Percentiles rank a stretch among this genome's conserved stretches.
Conservation (phyloP, 1,140 invertebrate species). For the Orchesella cincta region DNA sequence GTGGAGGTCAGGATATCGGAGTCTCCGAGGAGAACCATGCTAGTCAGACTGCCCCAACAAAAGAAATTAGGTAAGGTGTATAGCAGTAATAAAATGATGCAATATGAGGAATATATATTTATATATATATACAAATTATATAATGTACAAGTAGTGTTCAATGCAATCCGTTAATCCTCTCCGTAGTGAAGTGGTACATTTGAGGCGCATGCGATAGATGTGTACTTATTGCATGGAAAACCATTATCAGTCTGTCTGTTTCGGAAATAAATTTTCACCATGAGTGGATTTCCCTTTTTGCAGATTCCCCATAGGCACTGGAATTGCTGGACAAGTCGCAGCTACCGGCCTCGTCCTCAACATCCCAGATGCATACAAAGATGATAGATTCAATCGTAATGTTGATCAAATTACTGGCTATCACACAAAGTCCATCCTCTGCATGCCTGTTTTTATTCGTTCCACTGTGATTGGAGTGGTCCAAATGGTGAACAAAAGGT, state of each 20-base stretch:
- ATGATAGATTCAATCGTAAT: slow-evolving; percentile 75
- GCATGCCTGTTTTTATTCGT: slow-evolving; percentile 81
- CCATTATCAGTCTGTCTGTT: too few species aligned
- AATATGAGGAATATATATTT: too few species aligned
- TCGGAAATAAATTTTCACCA: too few species aligned
- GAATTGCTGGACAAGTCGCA: slow-evolving; percentile 68
- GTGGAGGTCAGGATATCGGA: slow-evolving; percentile 31
- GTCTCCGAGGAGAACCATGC: not conserved
- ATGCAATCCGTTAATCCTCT: too few species aligned
- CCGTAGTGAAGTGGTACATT: slow-evolving; percentile 45
- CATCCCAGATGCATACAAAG: slow-evolving; percentile 76
- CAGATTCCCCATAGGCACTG: slow-evolving; percentile 66
- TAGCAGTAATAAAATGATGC: too few species aligned
- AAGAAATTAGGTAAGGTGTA: slow-evolving; percentile 52
- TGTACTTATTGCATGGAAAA: too few species aligned
- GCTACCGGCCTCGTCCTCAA: slow-evolving; percentile 74
- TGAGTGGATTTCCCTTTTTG: not conserved
- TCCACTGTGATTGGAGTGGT: slow-evolving; percentile 75
- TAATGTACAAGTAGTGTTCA: too few species aligned
- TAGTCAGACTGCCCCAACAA: slow-evolving; percentile 43
- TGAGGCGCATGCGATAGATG: too few species aligned
- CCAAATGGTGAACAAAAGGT: slow-evolving; percentile 80
- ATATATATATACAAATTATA: too few species aligned
- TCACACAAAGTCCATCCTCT: slow-evolving; percentile 73
- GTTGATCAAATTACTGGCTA: slow-evolving; percentile 77